Evolutionary conservation across 2,888 invertebrate species (phyloP).

Genomic region (Aspidiotus rigidus): DNA sequence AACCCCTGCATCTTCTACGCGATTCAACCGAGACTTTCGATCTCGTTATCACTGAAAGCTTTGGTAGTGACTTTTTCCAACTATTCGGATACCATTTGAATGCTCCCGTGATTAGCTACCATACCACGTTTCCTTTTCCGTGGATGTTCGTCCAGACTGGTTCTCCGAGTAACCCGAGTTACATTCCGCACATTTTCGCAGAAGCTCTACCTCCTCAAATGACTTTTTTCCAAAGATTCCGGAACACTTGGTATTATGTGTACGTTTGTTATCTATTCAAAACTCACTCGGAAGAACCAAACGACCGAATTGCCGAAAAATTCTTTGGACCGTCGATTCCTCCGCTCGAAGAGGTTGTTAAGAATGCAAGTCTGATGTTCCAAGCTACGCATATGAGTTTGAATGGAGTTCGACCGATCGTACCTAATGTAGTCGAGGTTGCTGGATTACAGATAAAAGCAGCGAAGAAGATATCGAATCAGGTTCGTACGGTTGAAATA

Average conservation of each 20-base stretch:
- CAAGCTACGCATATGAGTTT: conserved; percentile 9
- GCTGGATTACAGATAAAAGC: conserved; percentile 9
- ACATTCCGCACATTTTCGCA: conserved; percentile 22
- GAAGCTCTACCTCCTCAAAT: conserved; percentile 37
- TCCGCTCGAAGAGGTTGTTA: conserved; percentile 12
- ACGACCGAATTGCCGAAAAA: neutral
- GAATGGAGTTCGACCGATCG: neutral
- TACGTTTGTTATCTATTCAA: neutral
- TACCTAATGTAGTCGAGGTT: conserved; percentile 19
- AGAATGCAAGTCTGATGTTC: conserved; percentile 9
- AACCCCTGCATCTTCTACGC: conserved; percentile 12
- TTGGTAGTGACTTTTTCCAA: conserved; percentile 62
- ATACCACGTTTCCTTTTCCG: conserved; percentile 54
- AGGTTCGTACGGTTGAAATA: too few relatives aligned
- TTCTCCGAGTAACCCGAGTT: conserved; percentile 25
- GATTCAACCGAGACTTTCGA: conserved; percentile 47
- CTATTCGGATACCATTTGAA: conserved; percentile 55
- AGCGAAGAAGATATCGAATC: neutral
- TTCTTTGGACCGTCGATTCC: conserved; percentile 3
- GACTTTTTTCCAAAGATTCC: conserved; percentile 41
- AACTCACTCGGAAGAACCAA: neutral
- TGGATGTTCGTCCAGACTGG: conserved; percentile 45
- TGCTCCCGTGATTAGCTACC: conserved; percentile 53
- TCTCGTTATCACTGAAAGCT: conserved; percentile 58
- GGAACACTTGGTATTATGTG: neutral